phyloP scores from a whole-genome alignment of 2,797 vertebrate genomes.

The Pampus argenteus region DNA sequence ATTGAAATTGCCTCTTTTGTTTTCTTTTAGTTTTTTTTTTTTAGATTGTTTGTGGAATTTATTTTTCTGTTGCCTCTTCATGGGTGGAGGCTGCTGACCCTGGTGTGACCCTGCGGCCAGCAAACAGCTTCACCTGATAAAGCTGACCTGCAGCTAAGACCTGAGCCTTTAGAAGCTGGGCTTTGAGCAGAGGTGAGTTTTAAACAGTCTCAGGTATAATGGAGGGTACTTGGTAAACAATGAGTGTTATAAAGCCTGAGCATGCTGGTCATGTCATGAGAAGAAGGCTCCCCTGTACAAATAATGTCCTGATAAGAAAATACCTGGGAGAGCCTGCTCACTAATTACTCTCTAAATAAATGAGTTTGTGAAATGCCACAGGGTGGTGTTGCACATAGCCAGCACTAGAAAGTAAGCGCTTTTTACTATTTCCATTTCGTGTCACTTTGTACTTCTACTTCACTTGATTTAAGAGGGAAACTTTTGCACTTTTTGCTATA shows the following conservation, averaged over 20 bases:
- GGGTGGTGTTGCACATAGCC: slow-evolving; percentile 10
- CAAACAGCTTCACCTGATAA: slow-evolving; percentile 88
- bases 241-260: slow-evolving; percentile 88
- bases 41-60: slow-evolving; percentile 75
- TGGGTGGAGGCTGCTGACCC: slow-evolving; percentile 76
- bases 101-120: slow-evolving; percentile 73
- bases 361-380: slow-evolving; percentile 36
- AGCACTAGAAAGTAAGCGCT: slow-evolving; percentile 1
- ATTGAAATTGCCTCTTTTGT: slow-evolving; percentile 57
- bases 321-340: slow-evolving; percentile 45
- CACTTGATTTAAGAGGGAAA: not conserved
- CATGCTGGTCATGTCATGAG: slow-evolving; percentile 71
- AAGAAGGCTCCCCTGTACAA: slow-evolving; percentile 70
- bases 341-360: slow-evolving; percentile 57
- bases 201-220: slow-evolving; percentile 69
- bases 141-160: slow-evolving; percentile 80
- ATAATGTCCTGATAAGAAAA: slow-evolving; percentile 83
- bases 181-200: slow-evolving; percentile 84
- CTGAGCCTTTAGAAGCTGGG: slow-evolving; percentile 84
- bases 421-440: not conserved
- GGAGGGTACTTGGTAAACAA: slow-evolving; percentile 89
- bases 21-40: slow-evolving; percentile 31
- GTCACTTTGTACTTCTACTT: not conserved
- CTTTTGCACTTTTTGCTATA: not conserved
- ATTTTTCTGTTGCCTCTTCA: slow-evolving; percentile 60